These are phyloP conservation scores for Portevinia maculata DNA, from an alignment of 2,888 invertebrate genomes.

Conservation along the genomic window DNA sequence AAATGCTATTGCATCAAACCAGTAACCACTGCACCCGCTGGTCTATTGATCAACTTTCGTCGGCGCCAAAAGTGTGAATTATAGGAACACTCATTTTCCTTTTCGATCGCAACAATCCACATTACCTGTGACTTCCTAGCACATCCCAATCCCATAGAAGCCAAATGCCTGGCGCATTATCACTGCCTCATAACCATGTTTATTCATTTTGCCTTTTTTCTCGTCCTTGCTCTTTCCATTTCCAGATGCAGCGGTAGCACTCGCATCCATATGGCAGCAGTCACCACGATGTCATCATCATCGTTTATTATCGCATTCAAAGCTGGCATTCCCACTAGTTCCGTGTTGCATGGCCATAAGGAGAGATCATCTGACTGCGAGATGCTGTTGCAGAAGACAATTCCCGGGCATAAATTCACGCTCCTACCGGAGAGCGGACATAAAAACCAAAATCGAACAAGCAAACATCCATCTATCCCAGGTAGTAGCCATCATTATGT, in stretches of 20 bases:
- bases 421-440: constrained; percentile 31
- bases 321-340: constrained; percentile 69
- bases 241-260: constrained; percentile 28
- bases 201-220: constrained; percentile 61
- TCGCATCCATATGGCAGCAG: constrained; percentile 27
- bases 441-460: constrained; percentile 34
- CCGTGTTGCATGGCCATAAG: constrained; percentile 69
- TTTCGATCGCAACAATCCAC: constrained; percentile 29
- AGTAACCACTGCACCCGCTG: constrained; percentile 22
- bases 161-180: constrained; percentile 54
- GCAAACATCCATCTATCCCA: constrained; percentile 62
- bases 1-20: constrained; percentile 6
- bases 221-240: constrained; percentile 8
- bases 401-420: constrained; percentile 73
- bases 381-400: constrained; percentile 11
- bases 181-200: constrained; percentile 58
- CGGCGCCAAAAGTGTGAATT: constrained; percentile 73
- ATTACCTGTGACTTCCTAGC: constrained; percentile 42
- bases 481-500: constrained; percentile 74
- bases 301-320: constrained; percentile 72
- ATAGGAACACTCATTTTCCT: constrained; percentile 40
- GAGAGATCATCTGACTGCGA: constrained; percentile 38
- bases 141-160: constrained; percentile 62
- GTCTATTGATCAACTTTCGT: constrained; percentile 46
- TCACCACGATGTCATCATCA: constrained; percentile 70